Evolutionary conservation across 2,113 vertebrate species (phyloP).

Genomic region (Orthonyx spaldingii): DNA sequence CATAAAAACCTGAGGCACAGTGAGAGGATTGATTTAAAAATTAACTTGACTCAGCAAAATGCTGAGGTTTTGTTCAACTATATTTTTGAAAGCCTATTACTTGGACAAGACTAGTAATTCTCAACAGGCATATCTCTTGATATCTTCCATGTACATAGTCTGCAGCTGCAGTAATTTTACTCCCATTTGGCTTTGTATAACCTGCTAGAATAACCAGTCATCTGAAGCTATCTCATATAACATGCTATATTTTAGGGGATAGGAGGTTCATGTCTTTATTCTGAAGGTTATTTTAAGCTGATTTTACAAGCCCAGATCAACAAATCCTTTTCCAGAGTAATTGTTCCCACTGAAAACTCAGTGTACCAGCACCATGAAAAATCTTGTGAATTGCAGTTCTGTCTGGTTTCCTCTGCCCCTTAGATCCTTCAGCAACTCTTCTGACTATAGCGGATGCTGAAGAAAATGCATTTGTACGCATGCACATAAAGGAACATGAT

Average conservation of each 20-base stretch:
- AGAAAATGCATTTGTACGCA: slow-evolving; percentile 88
- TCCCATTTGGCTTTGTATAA: not conserved
- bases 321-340: not conserved
- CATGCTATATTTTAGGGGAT: not conserved
- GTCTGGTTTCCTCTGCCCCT: not conserved
- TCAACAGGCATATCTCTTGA: not conserved
- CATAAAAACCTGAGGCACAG: not conserved
- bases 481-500: slow-evolving; percentile 74
- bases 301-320: not conserved
- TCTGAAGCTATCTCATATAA: not conserved
- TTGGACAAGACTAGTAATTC: not conserved
- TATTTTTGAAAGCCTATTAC: not conserved
- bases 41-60: not conserved
- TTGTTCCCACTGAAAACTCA: not conserved
- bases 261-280: not conserved
- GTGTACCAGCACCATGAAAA: not conserved
- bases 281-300: not conserved
- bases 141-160: not conserved
- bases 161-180: not conserved
- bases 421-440: slow-evolving; percentile 79
- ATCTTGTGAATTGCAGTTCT: not conserved
- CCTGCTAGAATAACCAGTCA: not conserved
- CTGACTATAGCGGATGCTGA: slow-evolving; percentile 82
- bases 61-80: not conserved
- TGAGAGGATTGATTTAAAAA: not conserved